A percentile compares a stretch with the other conserved stretches of the same genome.
Evolutionary conservation across 1,140 invertebrate species (phyloP).

Genomic region (Oscheius sp.): DNA sequence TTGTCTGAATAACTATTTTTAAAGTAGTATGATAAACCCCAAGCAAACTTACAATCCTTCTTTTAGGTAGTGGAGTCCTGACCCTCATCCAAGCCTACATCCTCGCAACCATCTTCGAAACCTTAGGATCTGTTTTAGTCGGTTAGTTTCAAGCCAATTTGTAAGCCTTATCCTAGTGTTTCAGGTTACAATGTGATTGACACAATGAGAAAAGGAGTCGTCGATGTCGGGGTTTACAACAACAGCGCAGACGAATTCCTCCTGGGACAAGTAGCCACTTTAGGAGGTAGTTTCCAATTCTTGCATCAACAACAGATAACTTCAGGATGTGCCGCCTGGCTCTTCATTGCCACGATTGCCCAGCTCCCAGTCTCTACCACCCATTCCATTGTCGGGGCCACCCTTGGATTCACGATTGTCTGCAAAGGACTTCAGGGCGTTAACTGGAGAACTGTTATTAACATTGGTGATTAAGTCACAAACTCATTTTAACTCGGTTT

Average conservation of each 20-base stretch:
- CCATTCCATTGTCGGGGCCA: constrained; percentile 93
- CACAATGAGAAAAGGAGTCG: constrained; percentile 92
- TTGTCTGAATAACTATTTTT: too few relatives aligned
- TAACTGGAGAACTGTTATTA: constrained; percentile 75
- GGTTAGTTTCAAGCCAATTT: constrained; percentile 36
- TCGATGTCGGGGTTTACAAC: constrained; percentile 81
- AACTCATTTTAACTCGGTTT: neutral
- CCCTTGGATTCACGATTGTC: constrained; percentile 89
- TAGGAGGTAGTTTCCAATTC: constrained; percentile 3
- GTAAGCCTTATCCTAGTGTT: neutral
- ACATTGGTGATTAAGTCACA: constrained; percentile 65
- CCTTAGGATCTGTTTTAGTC: constrained; percentile 65
- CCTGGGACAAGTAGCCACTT: constrained; percentile 76
- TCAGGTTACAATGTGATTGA: constrained; percentile 84
- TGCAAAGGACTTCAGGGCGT: constrained; percentile 79
- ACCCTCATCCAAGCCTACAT: constrained; percentile 84
- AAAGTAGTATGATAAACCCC: too few relatives aligned
- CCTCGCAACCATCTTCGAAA: constrained; percentile 89
- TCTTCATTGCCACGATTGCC: constrained; percentile 85
- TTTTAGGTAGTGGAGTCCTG: neutral
- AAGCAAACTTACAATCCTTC: neutral
- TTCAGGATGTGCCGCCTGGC: constrained; percentile 72
- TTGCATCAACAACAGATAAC: neutral
- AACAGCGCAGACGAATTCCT: constrained; percentile 79
- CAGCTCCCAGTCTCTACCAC: constrained; percentile 87